Evolutionary conservation across 2,113 vertebrate species (phyloP), one percentile per base, ranked within the genome.

Genomic region (Regulus satrapa): DNA sequence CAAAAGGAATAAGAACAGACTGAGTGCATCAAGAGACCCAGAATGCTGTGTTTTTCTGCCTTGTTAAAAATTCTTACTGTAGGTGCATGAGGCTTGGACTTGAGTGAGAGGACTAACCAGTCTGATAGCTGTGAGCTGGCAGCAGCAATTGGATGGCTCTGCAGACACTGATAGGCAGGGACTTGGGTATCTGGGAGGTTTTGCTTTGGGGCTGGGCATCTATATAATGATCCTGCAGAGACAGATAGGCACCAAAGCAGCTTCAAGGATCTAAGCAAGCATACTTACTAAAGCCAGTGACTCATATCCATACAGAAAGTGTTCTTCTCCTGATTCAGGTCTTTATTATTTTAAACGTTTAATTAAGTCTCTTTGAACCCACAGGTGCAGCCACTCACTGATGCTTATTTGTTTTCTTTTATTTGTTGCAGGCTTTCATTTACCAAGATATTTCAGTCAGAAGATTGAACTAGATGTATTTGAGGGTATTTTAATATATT

Each of bases 301-400:
- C 71, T 96, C 96, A 96, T 24, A 61, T 51, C 31, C 75, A 79
- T 76, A n/a, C 95, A 95, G 92, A 96, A 95, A 95, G 87, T 94
- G 84, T 89, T 85, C 71, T 8, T 5, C 46, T 94, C 85, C 78
- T 96, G 91, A 97, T 89, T 95, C 93, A 97, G 84, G 64, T 59
- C 81, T 87, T 94, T 92, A 95, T 89, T 95, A 75, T 92, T 95
- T 94, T 85, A 73, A 85, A 97, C 3, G 81, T 75, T 79, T 95
- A 85, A 95, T 96, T 94, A 96, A 95, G 66, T 88, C 54, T 79
- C 93, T 96, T 97, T 94, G 95, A 97, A 96, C 84, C 77, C 75
- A 88, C 58, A 87, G 93, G 91, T 93, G 84, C 74, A 95, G 85
- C 59, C 51, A 88, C 67, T 76, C 87, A 61, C 89, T 89, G 84